Conservation (phyloP, 2,888 invertebrate genomes). For the Microctonus aethiopoides region DNA sequence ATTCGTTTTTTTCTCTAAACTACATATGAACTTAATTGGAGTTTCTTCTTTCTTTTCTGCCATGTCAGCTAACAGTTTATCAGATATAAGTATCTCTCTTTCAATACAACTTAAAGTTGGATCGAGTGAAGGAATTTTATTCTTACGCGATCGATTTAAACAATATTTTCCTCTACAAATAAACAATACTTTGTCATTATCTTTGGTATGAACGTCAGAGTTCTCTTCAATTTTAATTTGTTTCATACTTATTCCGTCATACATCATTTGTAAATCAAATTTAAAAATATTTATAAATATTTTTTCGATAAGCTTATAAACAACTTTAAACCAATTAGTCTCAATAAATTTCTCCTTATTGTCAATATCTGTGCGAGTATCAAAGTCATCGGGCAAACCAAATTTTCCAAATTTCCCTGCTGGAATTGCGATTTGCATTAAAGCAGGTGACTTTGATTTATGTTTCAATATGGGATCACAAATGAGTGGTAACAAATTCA, state of each 20-base stretch:
- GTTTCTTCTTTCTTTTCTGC: slow-evolving; percentile 38
- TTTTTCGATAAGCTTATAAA: slow-evolving; percentile 55
- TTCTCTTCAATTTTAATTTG: slow-evolving; percentile 58
- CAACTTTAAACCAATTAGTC: slow-evolving; percentile 55
- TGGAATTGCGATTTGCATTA: slow-evolving; percentile 43
- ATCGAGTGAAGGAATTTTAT: slow-evolving; percentile 47
- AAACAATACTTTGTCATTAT: slow-evolving; percentile 51
- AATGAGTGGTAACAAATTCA: slow-evolving; percentile 48
- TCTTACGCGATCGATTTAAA: slow-evolving; percentile 60
- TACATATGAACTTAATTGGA: slow-evolving; percentile 59
- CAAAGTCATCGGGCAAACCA: slow-evolving; percentile 44
- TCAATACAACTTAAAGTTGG: slow-evolving; percentile 54
- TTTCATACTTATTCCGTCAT: slow-evolving; percentile 51
- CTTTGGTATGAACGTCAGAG: slow-evolving; percentile 61
- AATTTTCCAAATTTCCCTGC: slow-evolving; percentile 41
- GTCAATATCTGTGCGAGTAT: slow-evolving; percentile 35
- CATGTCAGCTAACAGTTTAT: slow-evolving; percentile 50
- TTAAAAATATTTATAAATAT: slow-evolving; percentile 61
- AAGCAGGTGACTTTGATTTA: slow-evolving; percentile 18
- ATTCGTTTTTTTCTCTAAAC: slow-evolving; percentile 49
- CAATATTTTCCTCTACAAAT: slow-evolving; percentile 58
- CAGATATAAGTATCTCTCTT: slow-evolving; percentile 61
- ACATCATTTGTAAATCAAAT: slow-evolving; percentile 50
- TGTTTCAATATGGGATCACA: slow-evolving; percentile 37
- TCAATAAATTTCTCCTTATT: slow-evolving; percentile 45